Conservation (phyloP, 2,888 invertebrate genomes). For the Acanthosepion esculentum region DNA sequence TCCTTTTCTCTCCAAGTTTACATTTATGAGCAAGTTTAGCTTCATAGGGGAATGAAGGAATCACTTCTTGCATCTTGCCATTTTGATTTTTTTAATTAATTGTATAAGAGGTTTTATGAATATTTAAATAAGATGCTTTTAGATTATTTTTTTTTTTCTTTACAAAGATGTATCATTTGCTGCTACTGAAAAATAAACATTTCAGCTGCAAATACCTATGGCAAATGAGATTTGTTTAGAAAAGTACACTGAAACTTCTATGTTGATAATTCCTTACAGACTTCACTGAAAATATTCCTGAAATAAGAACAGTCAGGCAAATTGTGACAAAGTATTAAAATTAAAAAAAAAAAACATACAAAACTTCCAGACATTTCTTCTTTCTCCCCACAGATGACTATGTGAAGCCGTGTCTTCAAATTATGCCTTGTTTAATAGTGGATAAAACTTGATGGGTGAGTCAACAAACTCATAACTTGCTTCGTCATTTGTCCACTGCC, state of each 20-base stretch:
- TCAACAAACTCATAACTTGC: conserved; percentile 35
- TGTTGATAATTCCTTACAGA: neutral
- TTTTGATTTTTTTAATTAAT: too few relatives aligned
- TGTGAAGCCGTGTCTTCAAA: conserved; percentile 41
- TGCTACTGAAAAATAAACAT: neutral
- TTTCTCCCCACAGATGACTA: conserved; percentile 39
- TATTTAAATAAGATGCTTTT: too few relatives aligned
- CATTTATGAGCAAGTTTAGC: neutral
- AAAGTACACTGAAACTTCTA: neutral
- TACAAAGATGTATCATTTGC: neutral
- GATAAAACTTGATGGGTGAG: conserved; percentile 46
- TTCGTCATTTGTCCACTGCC: conserved; percentile 34
- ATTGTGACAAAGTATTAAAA: neutral
- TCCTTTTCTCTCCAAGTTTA: neutral
- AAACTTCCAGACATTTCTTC: conserved; percentile 34
- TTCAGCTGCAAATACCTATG: neutral
- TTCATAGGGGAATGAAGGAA: neutral
- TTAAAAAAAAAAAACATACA: neutral
- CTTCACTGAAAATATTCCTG: neutral
- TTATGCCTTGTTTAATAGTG: conserved; percentile 38
- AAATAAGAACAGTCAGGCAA: neutral
- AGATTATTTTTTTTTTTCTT: neutral
- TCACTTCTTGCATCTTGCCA: too few relatives aligned
- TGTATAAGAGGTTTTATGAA: too few relatives aligned
- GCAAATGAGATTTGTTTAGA: neutral